phyloP scores from a whole-genome alignment of 2,888 invertebrate genomes.

The Allygus modestus region DNA sequence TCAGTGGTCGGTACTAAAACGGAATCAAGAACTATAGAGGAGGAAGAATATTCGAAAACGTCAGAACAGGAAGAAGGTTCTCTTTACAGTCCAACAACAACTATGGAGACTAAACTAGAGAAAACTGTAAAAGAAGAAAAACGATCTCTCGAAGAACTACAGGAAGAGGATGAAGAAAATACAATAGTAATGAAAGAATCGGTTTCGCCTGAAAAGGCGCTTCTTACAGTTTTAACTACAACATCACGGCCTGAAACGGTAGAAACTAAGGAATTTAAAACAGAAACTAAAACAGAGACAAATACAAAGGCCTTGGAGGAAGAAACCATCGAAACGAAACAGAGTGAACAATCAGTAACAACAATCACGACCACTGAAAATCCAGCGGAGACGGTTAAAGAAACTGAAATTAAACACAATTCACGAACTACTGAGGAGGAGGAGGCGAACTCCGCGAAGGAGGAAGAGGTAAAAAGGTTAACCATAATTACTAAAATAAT shows the following conservation, averaged over 20 bases:
- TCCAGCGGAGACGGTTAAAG: too few species aligned
- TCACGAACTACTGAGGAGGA: background rate
- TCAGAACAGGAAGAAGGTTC: background rate
- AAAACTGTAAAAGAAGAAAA: background rate
- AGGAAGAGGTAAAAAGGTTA: constrained; percentile 2
- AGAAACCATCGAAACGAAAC: too few species aligned
- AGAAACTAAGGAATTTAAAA: too few species aligned
- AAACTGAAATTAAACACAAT: background rate
- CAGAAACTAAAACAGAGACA: too few species aligned
- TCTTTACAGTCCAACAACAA: background rate
- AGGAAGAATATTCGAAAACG: background rate
- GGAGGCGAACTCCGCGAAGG: background rate
- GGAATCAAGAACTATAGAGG: background rate
- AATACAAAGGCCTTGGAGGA: too few species aligned
- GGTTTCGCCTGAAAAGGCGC: too few species aligned
- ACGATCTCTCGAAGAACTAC: background rate
- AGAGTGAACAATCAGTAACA: too few species aligned
- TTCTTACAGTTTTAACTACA: too few species aligned
- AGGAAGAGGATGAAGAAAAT: constrained; percentile 12
- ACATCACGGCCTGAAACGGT: too few species aligned
- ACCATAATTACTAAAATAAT: too few species aligned
- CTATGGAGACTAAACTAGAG: too few species aligned
- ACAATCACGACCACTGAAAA: too few species aligned
- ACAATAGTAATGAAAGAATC: constrained; percentile 22
- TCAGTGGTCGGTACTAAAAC: background rate